phyloP scores from a whole-genome alignment of 2,797 vertebrate species.

The Morelia viridis region DNA sequence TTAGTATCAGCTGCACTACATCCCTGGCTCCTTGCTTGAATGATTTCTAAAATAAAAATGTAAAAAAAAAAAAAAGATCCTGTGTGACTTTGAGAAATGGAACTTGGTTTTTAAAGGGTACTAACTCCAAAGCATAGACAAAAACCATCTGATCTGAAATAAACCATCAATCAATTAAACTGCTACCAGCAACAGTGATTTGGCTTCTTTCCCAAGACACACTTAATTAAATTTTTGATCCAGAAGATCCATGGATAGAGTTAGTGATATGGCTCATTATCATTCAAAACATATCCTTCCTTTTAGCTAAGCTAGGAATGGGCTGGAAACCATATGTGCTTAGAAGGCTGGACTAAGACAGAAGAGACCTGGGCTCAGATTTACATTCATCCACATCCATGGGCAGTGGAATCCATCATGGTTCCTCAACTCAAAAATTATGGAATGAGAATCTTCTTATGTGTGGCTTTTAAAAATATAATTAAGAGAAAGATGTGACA shows the following conservation, averaged over 20 bases:
- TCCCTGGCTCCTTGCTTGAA: not conserved
- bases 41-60: fast-evolving
- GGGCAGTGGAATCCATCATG: not conserved
- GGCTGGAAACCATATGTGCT: not conserved
- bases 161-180: not conserved
- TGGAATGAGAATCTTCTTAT: not conserved
- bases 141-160: not conserved
- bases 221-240: not conserved
- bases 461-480: not conserved
- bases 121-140: not conserved
- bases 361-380: not conserved
- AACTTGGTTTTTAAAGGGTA: not conserved
- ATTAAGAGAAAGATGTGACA: not conserved
- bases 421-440: not conserved
- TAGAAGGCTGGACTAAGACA: not conserved
- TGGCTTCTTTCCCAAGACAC: not conserved
- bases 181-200: not conserved
- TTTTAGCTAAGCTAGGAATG: not conserved
- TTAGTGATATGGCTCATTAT: not conserved
- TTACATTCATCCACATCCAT: not conserved
- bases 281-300: not conserved
- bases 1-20: not conserved
- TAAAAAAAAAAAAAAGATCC: not conserved
- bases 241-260: not conserved
- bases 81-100: not conserved